These are phyloP conservation scores for Rhopalosiphum padi DNA, from an alignment of 1,140 invertebrate species.

Conservation along the genomic window DNA sequence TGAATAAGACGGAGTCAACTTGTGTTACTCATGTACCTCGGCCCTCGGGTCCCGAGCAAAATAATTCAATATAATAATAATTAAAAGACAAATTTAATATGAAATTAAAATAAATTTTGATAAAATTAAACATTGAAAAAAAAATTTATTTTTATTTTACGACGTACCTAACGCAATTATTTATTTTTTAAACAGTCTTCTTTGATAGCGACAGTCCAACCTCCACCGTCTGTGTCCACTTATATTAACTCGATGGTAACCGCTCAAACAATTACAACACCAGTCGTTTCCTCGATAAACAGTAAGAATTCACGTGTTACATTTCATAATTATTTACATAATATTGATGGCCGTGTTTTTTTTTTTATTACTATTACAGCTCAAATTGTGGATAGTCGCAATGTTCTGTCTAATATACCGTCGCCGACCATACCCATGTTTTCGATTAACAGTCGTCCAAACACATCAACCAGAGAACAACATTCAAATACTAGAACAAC, in stretches of 20 bases:
- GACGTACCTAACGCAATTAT: not conserved
- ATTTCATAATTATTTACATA: not conserved
- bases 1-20: not conserved
- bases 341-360: not conserved
- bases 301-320: not conserved
- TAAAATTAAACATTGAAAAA: not conserved
- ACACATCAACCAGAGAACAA: conserved; percentile 9
- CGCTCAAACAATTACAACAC: conserved; percentile 34
- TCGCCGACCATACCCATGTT: conserved; percentile 1
- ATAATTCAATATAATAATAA: not conserved
- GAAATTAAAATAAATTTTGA: not conserved
- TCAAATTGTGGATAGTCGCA: conserved; percentile 19
- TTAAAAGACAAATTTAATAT: not conserved
- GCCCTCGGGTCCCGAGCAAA: not conserved
- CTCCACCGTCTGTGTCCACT: not conserved
- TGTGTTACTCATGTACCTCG: not conserved
- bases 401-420: conserved; percentile 20
- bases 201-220: conserved; percentile 24
- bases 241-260: conserved; percentile 44
- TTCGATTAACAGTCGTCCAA: not conserved
- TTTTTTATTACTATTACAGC: not conserved
- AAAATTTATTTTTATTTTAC: not conserved
- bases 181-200: conserved; percentile 19
- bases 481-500: not conserved
- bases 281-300: conserved; percentile 31